Percentiles rank a stretch among this genome's conserved stretches.
Evolutionary conservation across 2,888 invertebrate species (phyloP).

Genomic region (Coenonympha arcania): DNA sequence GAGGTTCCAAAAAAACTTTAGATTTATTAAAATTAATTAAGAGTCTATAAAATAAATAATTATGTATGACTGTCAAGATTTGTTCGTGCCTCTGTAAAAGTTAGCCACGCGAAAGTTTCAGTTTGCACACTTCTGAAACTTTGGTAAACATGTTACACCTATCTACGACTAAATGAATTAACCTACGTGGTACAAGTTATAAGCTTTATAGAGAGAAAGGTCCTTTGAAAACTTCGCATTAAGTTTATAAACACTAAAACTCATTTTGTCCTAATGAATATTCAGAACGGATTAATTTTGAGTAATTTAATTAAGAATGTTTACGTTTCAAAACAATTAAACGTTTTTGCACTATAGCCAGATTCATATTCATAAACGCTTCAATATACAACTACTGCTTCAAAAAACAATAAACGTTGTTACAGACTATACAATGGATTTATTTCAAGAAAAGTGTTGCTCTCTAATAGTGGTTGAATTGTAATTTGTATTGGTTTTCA

Average conservation of each 20-base stretch:
- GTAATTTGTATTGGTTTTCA: no score
- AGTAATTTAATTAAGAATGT: background rate
- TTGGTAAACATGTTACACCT: background rate
- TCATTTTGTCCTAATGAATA: background rate
- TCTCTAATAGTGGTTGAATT: no score
- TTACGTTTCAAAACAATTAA: background rate
- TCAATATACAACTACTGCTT: no score
- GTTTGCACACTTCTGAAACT: background rate
- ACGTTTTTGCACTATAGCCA: no score
- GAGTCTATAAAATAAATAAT: no score
- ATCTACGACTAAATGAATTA: background rate
- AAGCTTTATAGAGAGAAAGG: background rate
- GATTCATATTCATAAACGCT: no score
- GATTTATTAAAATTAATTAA: no score
- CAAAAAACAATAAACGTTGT: no score
- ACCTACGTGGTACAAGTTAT: background rate
- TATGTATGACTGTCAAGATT: background rate
- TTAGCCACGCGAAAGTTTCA: background rate
- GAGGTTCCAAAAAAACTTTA: no score
- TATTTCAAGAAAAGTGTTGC: no score
- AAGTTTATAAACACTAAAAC: background rate
- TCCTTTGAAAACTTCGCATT: background rate
- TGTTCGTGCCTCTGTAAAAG: background rate
- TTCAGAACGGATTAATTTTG: background rate
- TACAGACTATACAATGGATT: no score